These are phyloP conservation scores for Callorhinus ursinus DNA, from an alignment of 2,113 vertebrate genomes.

Conservation along the genomic window DNA sequence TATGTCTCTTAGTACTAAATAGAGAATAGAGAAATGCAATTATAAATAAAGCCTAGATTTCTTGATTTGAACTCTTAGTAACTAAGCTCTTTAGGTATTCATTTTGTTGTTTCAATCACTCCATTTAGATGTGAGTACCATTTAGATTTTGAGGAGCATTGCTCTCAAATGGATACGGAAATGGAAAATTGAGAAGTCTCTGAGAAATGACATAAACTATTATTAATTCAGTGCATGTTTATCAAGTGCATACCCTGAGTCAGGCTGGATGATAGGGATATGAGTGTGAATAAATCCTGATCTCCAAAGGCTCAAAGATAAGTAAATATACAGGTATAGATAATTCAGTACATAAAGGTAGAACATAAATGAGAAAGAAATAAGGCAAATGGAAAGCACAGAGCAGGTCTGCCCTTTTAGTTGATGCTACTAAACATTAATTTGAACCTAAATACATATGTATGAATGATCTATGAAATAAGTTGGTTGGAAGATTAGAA, in stretches of 20 bases:
- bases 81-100: background rate
- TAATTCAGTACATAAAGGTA: background rate
- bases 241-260: background rate
- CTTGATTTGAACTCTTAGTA: background rate
- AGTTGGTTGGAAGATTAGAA: background rate
- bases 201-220: conserved; percentile 17
- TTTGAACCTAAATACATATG: background rate
- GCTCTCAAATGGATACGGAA: background rate
- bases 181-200: background rate
- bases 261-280: background rate
- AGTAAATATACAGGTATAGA: background rate
- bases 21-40: background rate
- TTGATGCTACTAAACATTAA: background rate
- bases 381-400: background rate
- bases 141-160: background rate
- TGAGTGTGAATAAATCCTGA: background rate
- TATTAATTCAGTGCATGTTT: background rate
- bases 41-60: background rate
- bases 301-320: background rate
- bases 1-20: background rate
- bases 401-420: background rate
- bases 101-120: conserved; percentile 19
- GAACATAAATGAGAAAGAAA: background rate
- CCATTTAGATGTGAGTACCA: background rate
- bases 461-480: background rate